Base-by-base conservation (phyloP, 2,113 vertebrate species). In the Heliornis fulica region DNA sequence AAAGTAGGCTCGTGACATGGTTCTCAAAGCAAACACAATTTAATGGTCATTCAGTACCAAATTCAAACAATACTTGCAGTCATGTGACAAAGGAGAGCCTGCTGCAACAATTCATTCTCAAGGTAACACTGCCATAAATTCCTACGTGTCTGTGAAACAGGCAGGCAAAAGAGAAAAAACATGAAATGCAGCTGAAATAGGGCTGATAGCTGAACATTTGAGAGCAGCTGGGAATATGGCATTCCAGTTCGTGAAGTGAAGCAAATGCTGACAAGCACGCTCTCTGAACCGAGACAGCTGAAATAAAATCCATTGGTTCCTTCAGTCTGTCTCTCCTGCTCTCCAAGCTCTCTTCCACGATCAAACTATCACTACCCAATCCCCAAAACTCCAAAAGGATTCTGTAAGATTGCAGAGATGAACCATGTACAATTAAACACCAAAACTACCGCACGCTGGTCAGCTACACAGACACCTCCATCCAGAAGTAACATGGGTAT, bases 371-470 rank as follows among this genome's bases (percentile, higher is more conserved):
- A 5, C 46, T 50, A 77, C 28, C 10, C 23, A 31, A 46, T 22
- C 9, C 34, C 15, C 17, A 80, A n/a, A 29, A 89, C 12, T 53
- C 15, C 51, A 64, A 51, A 56, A 34, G 13, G 26, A 51, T 8
- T 17, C 48, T 57, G 0, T 51, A 81, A 81, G 8, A 6, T 38
- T 76, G 28, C 2, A 72, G n/a, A 70, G 41, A 65, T 12, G 14
- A 28, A 64, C 11, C 3, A 45, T 0, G 0, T 11, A 65, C 1
- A 7, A 65, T 46, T 32, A 65, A 60, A 94, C 8, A 22, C 15
- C 22, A 2, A 15, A 89, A 36, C 11, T 13, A 26, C 5, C 29
- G 18, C 7, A 40, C 12, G 10, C 18, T 36, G 7, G 5, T 53
- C 56, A 87, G n/a, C 21, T 25, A 89, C 4, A 34, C 16, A 56